Evolutionary conservation across 2,888 invertebrate species (phyloP).

Genomic region (Oscheius sp.): DNA sequence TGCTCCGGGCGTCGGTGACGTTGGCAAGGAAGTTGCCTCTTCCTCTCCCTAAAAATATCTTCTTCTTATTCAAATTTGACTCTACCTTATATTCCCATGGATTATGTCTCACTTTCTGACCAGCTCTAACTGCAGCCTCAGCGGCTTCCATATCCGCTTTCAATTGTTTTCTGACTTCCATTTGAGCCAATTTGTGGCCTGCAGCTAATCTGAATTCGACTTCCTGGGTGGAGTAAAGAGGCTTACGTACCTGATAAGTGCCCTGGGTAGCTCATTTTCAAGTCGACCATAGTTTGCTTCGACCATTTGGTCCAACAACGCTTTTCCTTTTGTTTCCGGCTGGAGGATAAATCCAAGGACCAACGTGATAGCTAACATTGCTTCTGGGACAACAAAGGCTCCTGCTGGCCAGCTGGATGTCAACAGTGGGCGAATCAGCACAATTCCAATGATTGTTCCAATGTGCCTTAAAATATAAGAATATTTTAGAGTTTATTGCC

Average conservation of each 20-base stretch:
- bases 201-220: constrained; percentile 59
- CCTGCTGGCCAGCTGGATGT: constrained; percentile 52
- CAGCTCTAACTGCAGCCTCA: constrained; percentile 41
- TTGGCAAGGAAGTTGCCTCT: neutral
- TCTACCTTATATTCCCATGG: constrained; percentile 53
- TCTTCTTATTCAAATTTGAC: neutral
- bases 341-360: constrained; percentile 66
- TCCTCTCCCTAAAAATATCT: constrained; percentile 16
- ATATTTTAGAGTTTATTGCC: no score
- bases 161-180: constrained; percentile 55
- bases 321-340: constrained; percentile 66
- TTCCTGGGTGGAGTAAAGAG: neutral
- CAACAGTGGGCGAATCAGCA: constrained; percentile 64
- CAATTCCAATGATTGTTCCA: constrained; percentile 63
- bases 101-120: constrained; percentile 41
- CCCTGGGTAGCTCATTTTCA: constrained; percentile 64
- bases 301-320: constrained; percentile 69
- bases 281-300: constrained; percentile 64
- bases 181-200: constrained; percentile 65
- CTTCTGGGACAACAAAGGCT: constrained; percentile 66
- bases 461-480: constrained; percentile 67
- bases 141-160: constrained; percentile 45
- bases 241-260: constrained; percentile 50
- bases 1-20: neutral
- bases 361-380: constrained; percentile 60